A percentile compares a stretch with the other conserved stretches of the same genome.
phyloP scores from a whole-genome alignment of 2,113 vertebrate species.

The Taxidea taxus region DNA sequence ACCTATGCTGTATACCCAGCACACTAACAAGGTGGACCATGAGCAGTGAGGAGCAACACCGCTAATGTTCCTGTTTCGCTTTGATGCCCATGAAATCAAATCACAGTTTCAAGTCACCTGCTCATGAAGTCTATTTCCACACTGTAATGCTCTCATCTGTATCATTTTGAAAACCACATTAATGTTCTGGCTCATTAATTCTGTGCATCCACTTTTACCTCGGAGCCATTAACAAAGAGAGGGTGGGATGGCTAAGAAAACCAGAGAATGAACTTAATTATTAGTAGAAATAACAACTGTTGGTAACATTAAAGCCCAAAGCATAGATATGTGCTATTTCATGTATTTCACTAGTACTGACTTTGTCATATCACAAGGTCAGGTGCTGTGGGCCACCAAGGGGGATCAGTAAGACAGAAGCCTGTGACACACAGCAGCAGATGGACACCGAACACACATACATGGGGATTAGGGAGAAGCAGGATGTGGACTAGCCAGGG shows the following conservation, averaged over 20 bases:
- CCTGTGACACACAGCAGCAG: fast-evolving
- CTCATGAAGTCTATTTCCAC: neutral
- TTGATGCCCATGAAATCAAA: constrained; percentile 58
- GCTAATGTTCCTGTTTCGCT: constrained; percentile 58
- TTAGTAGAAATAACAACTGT: neutral
- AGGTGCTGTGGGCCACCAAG: neutral
- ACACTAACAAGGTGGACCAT: constrained; percentile 26
- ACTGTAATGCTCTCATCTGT: constrained; percentile 14
- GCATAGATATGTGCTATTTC: neutral
- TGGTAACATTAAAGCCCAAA: neutral
- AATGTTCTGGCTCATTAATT: constrained; percentile 52
- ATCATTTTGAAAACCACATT: constrained; percentile 43
- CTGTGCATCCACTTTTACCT: neutral
- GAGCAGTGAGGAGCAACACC: neutral
- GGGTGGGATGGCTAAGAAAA: neutral
- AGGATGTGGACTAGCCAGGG: neutral
- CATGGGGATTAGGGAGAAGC: neutral
- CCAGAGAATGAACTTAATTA: neutral
- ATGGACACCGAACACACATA: no score
- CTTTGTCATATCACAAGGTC: neutral
- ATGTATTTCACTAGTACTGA: neutral
- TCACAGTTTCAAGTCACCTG: constrained; percentile 38
- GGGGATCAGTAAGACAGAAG: no score
- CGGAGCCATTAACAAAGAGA: constrained; percentile 44
- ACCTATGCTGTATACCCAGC: neutral